phyloP scores from a whole-genome alignment of 2,113 vertebrate species.

The Oreocharis arfaki region DNA sequence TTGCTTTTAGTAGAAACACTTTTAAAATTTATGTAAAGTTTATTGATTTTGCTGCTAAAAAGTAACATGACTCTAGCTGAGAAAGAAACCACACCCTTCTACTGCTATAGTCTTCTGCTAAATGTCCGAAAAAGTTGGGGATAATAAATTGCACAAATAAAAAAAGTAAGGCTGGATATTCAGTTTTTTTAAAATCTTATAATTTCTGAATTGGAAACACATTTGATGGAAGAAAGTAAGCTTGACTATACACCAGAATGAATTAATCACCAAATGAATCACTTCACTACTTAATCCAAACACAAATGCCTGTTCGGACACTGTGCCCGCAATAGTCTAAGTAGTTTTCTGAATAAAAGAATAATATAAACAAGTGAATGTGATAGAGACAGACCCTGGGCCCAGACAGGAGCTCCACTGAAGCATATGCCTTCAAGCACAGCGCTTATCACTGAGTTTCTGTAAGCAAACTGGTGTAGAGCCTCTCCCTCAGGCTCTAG shows the following conservation, averaged over 20 bases:
- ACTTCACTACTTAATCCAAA: not conserved
- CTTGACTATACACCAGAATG: not conserved
- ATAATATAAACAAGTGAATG: not conserved
- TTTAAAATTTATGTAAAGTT: not conserved
- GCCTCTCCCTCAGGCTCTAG: not conserved
- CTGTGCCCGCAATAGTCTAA: rapidly evolving
- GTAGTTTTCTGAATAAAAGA: not conserved
- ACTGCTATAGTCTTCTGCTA: not conserved
- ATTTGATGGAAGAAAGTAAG: not conserved
- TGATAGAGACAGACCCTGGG: not conserved
- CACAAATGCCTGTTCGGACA: not conserved
- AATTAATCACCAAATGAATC: not conserved
- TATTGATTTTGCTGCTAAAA: not conserved
- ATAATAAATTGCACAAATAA: not conserved
- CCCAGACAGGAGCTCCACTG: not conserved
- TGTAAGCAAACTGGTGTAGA: not conserved
- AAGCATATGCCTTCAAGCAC: not conserved
- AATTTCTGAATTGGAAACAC: not conserved
- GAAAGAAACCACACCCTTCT: not conserved
- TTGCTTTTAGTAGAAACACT: not conserved
- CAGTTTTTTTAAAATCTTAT: not conserved
- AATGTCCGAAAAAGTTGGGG: not conserved
- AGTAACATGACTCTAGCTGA: not conserved
- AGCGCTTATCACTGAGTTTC: not conserved
- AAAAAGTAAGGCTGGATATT: not conserved